Percentiles rank a stretch among this genome's conserved stretches.
phyloP scores from a whole-genome alignment of 2,888 invertebrate genomes.

The Noctuana brunneofusca region DNA sequence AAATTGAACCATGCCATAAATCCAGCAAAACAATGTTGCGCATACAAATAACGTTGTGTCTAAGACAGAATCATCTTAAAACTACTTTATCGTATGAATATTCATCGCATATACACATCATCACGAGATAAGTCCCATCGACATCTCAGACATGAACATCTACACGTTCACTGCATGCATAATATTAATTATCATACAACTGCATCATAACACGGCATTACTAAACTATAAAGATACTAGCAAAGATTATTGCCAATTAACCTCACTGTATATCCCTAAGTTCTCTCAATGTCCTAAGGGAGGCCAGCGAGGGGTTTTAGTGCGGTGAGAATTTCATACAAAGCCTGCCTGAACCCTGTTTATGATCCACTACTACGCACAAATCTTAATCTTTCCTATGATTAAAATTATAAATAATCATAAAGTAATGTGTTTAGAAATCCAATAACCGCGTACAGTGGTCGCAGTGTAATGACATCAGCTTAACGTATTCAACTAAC shows the following conservation, averaged over 20 bases:
- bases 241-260: too few relatives aligned
- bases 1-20: neutral
- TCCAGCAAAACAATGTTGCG: too few relatives aligned
- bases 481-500: neutral
- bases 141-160: conserved; percentile 14
- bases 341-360: too few relatives aligned
- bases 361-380: too few relatives aligned
- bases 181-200: neutral
- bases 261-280: too few relatives aligned
- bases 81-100: neutral
- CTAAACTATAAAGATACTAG: too few relatives aligned
- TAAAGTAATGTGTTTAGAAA: neutral
- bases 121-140: conserved; percentile 11
- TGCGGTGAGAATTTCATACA: too few relatives aligned
- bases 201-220: neutral
- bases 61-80: neutral
- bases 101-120: neutral
- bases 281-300: too few relatives aligned
- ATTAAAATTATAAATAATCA: neutral
- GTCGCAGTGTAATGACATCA: neutral
- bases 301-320: too few relatives aligned
- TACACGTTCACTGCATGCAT: conserved; percentile 7
- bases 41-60: too few relatives aligned
- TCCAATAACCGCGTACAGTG: neutral
- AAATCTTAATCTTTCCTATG: neutral